phyloP scores from a whole-genome alignment of 2,888 invertebrate genomes.

The Myopa tessellatipennis region DNA sequence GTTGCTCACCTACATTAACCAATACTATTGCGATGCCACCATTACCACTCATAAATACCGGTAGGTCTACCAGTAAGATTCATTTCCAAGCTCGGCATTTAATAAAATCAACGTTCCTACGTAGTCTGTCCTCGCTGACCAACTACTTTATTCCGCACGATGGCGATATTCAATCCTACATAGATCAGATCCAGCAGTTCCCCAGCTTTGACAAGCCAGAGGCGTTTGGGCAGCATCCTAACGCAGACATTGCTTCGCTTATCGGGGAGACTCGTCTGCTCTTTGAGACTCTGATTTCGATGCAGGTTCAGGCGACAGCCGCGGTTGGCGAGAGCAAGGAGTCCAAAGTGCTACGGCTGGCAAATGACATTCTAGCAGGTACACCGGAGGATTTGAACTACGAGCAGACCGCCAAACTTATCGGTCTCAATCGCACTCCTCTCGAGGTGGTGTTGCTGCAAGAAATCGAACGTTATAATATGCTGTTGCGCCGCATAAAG shows the following conservation, averaged over 20 bases:
- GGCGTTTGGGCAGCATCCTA: conserved; percentile 90
- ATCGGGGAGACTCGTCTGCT: conserved; percentile 82
- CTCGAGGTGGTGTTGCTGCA: conserved; percentile 87
- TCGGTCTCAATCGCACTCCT: conserved; percentile 80
- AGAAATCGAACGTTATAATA: conserved; percentile 79
- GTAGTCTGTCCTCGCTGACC: conserved; percentile 78
- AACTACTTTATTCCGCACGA: conserved; percentile 87
- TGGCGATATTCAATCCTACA: conserved; percentile 83
- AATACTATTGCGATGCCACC: conserved; percentile 77
- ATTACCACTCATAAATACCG: conserved; percentile 53
- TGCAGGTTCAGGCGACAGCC: conserved; percentile 75
- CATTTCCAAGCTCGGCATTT: neutral
- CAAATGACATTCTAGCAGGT: conserved; percentile 78
- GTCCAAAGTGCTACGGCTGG: conserved; percentile 73
- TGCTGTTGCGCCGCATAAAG: conserved; percentile 71
- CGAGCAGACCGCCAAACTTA: conserved; percentile 79
- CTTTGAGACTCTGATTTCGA: conserved; percentile 81
- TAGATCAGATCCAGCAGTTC: conserved; percentile 81
- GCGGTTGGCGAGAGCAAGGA: conserved; percentile 71
- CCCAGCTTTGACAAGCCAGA: conserved; percentile 86
- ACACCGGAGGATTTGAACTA: conserved; percentile 81
- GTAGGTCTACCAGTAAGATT: conserved; percentile 44
- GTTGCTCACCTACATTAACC: conserved; percentile 84
- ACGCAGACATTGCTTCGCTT: conserved; percentile 88
- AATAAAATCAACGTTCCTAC: conserved; percentile 39